These are phyloP conservation scores for Proctacanthus coquilletti DNA, from an alignment of 1,140 invertebrate species.

Conservation along the genomic window DNA sequence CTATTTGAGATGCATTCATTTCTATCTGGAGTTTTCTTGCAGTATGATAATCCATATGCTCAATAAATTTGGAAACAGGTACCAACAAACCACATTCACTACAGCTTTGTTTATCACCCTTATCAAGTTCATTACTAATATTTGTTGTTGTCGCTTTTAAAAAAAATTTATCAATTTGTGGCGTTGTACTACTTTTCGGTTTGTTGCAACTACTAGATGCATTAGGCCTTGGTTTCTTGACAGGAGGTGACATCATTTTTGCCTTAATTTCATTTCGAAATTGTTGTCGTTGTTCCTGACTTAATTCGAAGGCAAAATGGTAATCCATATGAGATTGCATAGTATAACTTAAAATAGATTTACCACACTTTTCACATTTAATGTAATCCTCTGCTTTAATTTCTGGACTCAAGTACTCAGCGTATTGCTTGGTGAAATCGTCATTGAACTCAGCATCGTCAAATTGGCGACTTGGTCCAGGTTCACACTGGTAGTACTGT, in stretches of 20 bases:
- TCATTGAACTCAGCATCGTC: background rate
- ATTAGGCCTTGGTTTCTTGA: slow-evolving; percentile 28
- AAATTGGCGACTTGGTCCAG: slow-evolving; percentile 2
- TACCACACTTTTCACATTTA: slow-evolving; percentile 37
- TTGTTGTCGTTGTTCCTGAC: slow-evolving; percentile 32
- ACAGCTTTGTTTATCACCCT: slow-evolving; percentile 31
- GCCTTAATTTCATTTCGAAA: slow-evolving; percentile 19
- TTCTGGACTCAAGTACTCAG: slow-evolving; percentile 16
- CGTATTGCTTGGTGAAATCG: slow-evolving; percentile 12
- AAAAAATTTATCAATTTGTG: slow-evolving; percentile 13
- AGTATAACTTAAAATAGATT: slow-evolving; percentile 22
- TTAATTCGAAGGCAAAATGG: slow-evolving; percentile 41
- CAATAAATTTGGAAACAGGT: slow-evolving; percentile 31
- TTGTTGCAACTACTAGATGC: slow-evolving; percentile 11
- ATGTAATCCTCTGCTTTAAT: slow-evolving; percentile 19
- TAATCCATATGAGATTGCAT: slow-evolving; percentile 40
- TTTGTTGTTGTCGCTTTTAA: slow-evolving; percentile 14
- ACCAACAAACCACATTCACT: slow-evolving; percentile 42
- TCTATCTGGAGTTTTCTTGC: no score
- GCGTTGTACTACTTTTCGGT: slow-evolving; percentile 8
- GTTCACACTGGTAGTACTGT: background rate
- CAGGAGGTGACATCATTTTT: slow-evolving; percentile 12
- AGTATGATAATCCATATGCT: slow-evolving; percentile 50
- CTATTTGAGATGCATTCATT: no score
- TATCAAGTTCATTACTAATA: slow-evolving; percentile 7